These are phyloP conservation scores for Trypoxylon attenuatum DNA, from an alignment of 2,888 invertebrate species.

Conservation along the genomic window DNA sequence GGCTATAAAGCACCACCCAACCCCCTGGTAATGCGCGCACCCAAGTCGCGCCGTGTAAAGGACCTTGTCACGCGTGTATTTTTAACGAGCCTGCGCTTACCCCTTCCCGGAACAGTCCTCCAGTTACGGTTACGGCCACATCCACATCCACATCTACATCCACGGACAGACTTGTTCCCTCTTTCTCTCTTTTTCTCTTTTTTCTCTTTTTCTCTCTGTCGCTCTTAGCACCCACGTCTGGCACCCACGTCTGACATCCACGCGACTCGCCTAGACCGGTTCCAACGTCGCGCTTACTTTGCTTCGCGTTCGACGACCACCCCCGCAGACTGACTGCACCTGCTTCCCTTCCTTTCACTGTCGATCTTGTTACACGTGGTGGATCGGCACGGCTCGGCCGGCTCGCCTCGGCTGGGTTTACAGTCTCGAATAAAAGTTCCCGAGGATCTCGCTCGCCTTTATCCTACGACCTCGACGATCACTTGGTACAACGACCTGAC, in stretches of 20 bases:
- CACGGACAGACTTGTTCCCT: neutral
- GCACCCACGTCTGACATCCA: neutral
- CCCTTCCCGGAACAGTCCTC: slow-evolving; percentile 13
- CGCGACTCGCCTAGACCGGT: neutral
- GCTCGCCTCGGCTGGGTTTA: too few species aligned
- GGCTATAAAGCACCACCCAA: slow-evolving; percentile 46
- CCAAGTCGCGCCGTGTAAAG: slow-evolving; percentile 54
- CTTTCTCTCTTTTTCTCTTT: slow-evolving; percentile 1
- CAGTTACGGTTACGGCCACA: slow-evolving; percentile 5
- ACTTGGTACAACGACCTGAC: too few species aligned
- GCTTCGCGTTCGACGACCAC: neutral
- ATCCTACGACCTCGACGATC: too few species aligned
- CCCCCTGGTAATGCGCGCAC: slow-evolving; percentile 29
- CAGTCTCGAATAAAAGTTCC: too few species aligned
- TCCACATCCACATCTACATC: slow-evolving; percentile 1
- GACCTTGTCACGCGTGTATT: slow-evolving; percentile 63
- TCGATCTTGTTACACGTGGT: neutral
- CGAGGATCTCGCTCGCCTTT: too few species aligned
- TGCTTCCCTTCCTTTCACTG: neutral
- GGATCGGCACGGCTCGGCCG: too few species aligned
- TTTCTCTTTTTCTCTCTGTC: neutral
- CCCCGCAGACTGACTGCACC: neutral
- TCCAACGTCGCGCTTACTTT: neutral
- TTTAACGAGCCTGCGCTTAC: slow-evolving; percentile 60
- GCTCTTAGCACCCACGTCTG: neutral